Conservation (phyloP, 2,113 vertebrate species). For the Oncorhynchus masou region DNA sequence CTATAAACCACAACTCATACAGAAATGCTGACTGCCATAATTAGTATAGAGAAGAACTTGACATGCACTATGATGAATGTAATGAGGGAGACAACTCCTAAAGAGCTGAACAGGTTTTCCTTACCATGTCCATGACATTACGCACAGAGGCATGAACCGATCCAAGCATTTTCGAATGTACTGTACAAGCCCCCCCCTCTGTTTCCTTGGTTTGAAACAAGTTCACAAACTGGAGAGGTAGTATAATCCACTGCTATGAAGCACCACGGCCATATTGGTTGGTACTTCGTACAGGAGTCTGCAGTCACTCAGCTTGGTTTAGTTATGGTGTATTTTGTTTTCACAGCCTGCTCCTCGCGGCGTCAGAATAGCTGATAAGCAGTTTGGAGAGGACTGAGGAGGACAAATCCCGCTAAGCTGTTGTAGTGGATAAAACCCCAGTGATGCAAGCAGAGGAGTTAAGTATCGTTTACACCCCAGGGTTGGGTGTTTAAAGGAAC, state of each 20-base stretch:
- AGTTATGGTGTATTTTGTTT: not conserved
- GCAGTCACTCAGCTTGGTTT: not conserved
- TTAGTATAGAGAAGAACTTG: too few species aligned
- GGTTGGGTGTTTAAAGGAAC: too few species aligned
- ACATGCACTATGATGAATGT: not conserved
- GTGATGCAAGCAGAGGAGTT: constrained; percentile 21
- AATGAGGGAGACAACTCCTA: not conserved
- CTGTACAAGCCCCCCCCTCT: not conserved
- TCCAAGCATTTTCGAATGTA: not conserved
- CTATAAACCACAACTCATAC: not conserved
- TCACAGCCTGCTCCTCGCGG: constrained; percentile 5
- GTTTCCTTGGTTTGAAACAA: not conserved
- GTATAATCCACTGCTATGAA: not conserved
- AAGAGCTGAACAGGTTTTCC: not conserved
- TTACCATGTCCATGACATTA: not conserved
- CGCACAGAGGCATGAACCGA: not conserved
- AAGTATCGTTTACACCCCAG: not conserved
- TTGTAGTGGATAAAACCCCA: constrained; percentile 15
- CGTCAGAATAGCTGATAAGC: constrained; percentile 30
- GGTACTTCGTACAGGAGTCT: not conserved
- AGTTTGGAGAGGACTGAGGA: constrained; percentile 34
- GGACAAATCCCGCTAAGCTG: constrained; percentile 37
- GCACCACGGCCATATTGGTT: not conserved
- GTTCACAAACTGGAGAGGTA: not conserved
- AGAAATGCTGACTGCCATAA: not conserved